phyloP scores from a whole-genome alignment of 2,113 vertebrate species.

The Gallinago jamesoni region DNA sequence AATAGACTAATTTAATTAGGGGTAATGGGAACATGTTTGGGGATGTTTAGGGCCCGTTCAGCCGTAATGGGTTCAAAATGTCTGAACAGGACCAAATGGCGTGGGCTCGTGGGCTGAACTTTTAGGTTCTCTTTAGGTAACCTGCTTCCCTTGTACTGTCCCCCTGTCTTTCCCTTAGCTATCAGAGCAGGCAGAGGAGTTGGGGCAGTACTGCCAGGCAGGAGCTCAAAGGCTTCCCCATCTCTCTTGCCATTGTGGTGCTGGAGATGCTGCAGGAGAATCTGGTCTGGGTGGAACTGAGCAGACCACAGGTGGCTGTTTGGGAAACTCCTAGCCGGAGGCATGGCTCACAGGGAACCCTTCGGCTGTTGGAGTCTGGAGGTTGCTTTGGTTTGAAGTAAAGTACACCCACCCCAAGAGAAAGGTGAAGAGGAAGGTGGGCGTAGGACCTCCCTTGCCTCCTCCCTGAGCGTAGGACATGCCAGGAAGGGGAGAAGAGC shows the following conservation, averaged over 20 bases:
- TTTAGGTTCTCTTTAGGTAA: background rate
- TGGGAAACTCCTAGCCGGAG: background rate
- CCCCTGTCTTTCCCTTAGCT: background rate
- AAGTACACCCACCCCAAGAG: background rate
- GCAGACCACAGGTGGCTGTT: background rate
- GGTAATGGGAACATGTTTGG: slow-evolving; percentile 24
- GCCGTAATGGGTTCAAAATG: slow-evolving; percentile 10
- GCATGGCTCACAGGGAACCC: background rate
- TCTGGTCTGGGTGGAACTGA: background rate
- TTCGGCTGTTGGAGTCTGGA: background rate
- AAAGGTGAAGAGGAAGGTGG: background rate
- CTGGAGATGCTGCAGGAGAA: background rate
- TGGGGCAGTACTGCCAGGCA: background rate
- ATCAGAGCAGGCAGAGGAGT: background rate
- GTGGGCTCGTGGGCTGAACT: background rate
- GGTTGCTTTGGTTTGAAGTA: background rate
- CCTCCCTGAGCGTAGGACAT: background rate
- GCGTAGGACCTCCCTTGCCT: background rate
- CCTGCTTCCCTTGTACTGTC: background rate
- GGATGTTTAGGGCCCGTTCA: background rate
- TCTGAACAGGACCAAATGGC: background rate
- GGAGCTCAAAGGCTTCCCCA: background rate
- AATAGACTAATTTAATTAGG: slow-evolving; percentile 35
- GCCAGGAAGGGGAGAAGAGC: background rate
- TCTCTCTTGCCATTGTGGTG: background rate